phyloP scores from a whole-genome alignment of 1,140 invertebrate genomes.

The Drosophila sucinea region DNA sequence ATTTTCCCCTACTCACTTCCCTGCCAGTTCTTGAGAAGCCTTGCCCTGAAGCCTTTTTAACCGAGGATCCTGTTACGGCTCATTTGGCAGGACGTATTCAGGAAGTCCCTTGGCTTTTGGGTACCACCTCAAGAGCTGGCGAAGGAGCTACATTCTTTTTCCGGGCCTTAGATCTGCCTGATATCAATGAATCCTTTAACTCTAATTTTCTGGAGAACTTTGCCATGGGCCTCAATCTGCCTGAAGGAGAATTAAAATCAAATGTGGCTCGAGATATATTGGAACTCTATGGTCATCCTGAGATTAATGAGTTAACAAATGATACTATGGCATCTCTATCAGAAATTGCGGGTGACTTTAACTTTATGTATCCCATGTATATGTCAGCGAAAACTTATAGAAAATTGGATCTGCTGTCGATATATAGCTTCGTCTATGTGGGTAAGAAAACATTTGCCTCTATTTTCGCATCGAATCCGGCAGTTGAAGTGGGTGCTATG shows the following conservation, averaged over 20 bases:
- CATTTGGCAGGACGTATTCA: slow-evolving; percentile 64
- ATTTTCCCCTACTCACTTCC: slow-evolving; percentile 62
- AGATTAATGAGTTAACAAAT: slow-evolving; percentile 37
- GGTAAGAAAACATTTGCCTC: slow-evolving; percentile 2
- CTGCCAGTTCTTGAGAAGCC: slow-evolving; percentile 76
- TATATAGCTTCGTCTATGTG: slow-evolving; percentile 54
- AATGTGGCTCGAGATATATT: slow-evolving; percentile 32
- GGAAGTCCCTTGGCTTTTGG: slow-evolving; percentile 83
- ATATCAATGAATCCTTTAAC: slow-evolving; percentile 41
- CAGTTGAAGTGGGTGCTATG: slow-evolving; percentile 39
- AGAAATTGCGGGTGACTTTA: slow-evolving; percentile 51
- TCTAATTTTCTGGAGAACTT: slow-evolving; percentile 42
- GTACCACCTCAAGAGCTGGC: slow-evolving; percentile 67
- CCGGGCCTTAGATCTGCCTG: slow-evolving; percentile 6
- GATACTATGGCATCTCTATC: slow-evolving; percentile 36
- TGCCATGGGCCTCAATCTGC: slow-evolving; percentile 23
- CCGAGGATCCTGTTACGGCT: slow-evolving; percentile 64
- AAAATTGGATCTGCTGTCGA: slow-evolving; percentile 32
- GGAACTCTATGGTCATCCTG: slow-evolving; percentile 15
- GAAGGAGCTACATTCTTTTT: slow-evolving; percentile 52
- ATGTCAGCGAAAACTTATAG: slow-evolving; percentile 49
- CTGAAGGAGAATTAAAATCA: background rate
- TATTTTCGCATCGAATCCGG: background rate
- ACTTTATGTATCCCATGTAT: slow-evolving; percentile 52
- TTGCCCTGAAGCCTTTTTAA: slow-evolving; percentile 75